Conservation (phyloP, 2,888 invertebrate species). For the Pinctada fucata region DNA sequence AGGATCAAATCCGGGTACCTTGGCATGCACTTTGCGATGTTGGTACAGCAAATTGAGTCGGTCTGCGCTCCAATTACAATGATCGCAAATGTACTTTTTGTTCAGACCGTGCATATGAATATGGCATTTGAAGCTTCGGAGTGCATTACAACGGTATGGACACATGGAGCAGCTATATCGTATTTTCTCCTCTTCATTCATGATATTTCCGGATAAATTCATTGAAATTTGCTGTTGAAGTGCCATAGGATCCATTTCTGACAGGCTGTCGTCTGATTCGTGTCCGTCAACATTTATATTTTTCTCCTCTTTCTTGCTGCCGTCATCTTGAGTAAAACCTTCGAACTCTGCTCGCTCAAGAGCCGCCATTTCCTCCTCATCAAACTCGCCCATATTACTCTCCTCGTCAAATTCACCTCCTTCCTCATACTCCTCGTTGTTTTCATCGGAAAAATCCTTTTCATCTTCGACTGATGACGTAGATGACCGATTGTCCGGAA, state of each 20-base stretch:
- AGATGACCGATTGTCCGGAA: constrained; percentile 8
- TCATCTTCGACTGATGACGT: constrained; percentile 4
- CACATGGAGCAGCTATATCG: constrained; percentile 61
- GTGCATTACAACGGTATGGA: constrained; percentile 62
- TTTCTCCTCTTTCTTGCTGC: background rate
- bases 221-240: constrained; percentile 40
- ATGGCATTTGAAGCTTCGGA: constrained; percentile 66
- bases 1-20: constrained; percentile 54
- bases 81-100: constrained; percentile 69
- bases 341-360: constrained; percentile 36
- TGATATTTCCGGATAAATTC: constrained; percentile 35
- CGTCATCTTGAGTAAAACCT: constrained; percentile 14
- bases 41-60: constrained; percentile 65
- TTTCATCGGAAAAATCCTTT: constrained; percentile 41
- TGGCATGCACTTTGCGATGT: constrained; percentile 66
- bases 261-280: constrained; percentile 41
- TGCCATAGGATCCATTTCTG: constrained; percentile 40
- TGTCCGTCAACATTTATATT: constrained; percentile 14
- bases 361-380: constrained; percentile 52
- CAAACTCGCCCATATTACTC: constrained; percentile 41
- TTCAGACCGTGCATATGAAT: constrained; percentile 66
- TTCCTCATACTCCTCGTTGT: constrained; percentile 39
- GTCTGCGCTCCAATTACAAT: constrained; percentile 72
- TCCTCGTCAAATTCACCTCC: constrained; percentile 44
- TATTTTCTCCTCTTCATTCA: constrained; percentile 48